Evolutionary conservation across 1,140 invertebrate genomes (phyloP).

Genomic region (Caenorhabditis tropicalis): DNA sequence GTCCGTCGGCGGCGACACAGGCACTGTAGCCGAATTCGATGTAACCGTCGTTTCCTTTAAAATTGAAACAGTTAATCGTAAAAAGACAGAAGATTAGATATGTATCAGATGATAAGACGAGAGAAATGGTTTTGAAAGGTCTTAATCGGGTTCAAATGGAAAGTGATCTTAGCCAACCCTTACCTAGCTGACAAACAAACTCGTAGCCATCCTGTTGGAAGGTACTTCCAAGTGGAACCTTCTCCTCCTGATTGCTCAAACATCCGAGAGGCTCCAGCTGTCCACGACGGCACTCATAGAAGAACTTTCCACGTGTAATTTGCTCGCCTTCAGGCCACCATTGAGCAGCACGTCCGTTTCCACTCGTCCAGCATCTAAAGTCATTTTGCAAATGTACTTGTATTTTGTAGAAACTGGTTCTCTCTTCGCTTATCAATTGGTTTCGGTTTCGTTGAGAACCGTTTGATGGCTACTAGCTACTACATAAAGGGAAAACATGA

Average conservation of each 20-base stretch:
- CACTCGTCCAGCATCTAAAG: conserved; percentile 56
- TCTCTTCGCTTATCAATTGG: not conserved
- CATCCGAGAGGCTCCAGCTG: conserved; percentile 54
- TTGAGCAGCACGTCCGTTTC: conserved; percentile 52
- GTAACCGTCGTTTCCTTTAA: conserved; percentile 56
- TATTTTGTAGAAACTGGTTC: too few relatives aligned
- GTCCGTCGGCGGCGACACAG: conserved; percentile 51
- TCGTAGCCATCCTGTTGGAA: conserved; percentile 57
- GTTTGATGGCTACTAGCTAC: not conserved
- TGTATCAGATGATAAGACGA: not conserved
- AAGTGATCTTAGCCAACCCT: not conserved
- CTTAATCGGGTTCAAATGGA: too few relatives aligned
- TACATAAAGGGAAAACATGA: not conserved
- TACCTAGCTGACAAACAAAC: conserved; percentile 48
- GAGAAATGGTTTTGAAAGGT: too few relatives aligned
- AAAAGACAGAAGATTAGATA: not conserved
- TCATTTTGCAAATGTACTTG: not conserved
- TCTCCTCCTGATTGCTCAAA: conserved; percentile 43
- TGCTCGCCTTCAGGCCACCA: conserved; percentile 60
- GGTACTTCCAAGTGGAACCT: conserved; percentile 49
- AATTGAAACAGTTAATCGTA: not conserved
- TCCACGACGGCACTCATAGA: conserved; percentile 56
- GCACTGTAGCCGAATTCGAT: conserved; percentile 57
- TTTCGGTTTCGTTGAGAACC: conserved; percentile 1
- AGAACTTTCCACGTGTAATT: conserved; percentile 52